Conservation (phyloP, 2,888 invertebrate species). For the Scaptodrosophila latifasciaeformis region DNA sequence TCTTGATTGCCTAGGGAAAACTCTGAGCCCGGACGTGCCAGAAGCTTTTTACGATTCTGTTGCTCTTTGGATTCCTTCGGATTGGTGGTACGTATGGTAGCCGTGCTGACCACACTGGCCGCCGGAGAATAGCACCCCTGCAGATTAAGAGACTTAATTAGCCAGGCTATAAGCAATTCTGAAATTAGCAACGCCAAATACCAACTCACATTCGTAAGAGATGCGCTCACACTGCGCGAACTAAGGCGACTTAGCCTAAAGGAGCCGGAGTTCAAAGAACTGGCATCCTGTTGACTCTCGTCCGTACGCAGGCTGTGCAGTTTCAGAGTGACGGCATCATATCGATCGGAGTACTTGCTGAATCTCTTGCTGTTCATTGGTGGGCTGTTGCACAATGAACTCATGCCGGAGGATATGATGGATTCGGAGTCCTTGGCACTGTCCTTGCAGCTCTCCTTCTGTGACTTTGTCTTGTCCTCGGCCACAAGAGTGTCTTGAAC, state of each 20-base stretch:
- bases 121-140: slow-evolving; percentile 86
- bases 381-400: slow-evolving; percentile 71
- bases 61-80: slow-evolving; percentile 87
- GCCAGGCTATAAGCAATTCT: neutral
- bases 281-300: slow-evolving; percentile 64
- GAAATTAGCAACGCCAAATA: neutral
- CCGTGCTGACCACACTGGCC: slow-evolving; percentile 80
- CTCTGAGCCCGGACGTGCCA: slow-evolving; percentile 83
- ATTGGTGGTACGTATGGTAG: slow-evolving; percentile 81
- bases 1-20: slow-evolving; percentile 84
- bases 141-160: neutral
- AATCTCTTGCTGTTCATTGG: slow-evolving; percentile 62
- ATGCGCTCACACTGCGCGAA: slow-evolving; percentile 62
- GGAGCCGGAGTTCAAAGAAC: slow-evolving; percentile 63
- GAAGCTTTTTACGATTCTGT: slow-evolving; percentile 82
- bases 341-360: slow-evolving; percentile 72
- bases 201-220: slow-evolving; percentile 71
- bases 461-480: slow-evolving; percentile 6
- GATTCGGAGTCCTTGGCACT: slow-evolving; percentile 70
- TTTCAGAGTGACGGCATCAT: slow-evolving; percentile 68
- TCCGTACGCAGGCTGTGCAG: slow-evolving; percentile 60
- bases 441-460: slow-evolving; percentile 59
- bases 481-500: slow-evolving; percentile 10
- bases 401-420: slow-evolving; percentile 73
- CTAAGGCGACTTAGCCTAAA: slow-evolving; percentile 56